Percentiles rank a stretch among this genome's conserved stretches.
phyloP scores from a whole-genome alignment of 2,888 invertebrate genomes.

The Drosophila mettleri region DNA sequence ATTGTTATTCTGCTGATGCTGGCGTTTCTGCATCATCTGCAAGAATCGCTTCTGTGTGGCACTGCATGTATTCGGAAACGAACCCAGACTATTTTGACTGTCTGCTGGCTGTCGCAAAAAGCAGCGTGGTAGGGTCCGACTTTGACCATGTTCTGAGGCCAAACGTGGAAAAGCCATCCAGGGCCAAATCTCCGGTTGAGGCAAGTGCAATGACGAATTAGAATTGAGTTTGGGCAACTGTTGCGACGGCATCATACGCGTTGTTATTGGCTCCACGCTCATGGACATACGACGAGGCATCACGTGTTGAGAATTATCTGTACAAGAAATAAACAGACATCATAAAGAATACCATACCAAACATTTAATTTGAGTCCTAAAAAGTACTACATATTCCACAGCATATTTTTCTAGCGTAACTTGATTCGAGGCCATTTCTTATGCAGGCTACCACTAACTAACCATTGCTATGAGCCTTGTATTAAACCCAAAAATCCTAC shows the following conservation, averaged over 20 bases:
- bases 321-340: not conserved
- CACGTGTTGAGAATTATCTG: conserved; percentile 58
- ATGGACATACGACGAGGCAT: conserved; percentile 78
- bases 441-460: too few species aligned
- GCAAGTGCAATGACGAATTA: conserved; percentile 80
- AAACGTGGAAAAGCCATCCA: conserved; percentile 56
- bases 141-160: conserved; percentile 71
- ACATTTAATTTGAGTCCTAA: too few species aligned
- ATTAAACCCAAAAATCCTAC: too few species aligned
- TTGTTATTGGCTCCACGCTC: conserved; percentile 71
- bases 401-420: too few species aligned
- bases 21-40: conserved; percentile 58
- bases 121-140: conserved; percentile 83
- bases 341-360: not conserved
- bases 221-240: conserved; percentile 80
- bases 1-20: conserved; percentile 66
- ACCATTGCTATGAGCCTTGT: too few species aligned
- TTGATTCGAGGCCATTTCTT: too few species aligned
- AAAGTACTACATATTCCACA: too few species aligned
- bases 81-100: conserved; percentile 71
- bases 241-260: conserved; percentile 10
- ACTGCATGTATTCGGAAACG: conserved; percentile 60
- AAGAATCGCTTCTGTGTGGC: conserved; percentile 62
- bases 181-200: conserved; percentile 70
- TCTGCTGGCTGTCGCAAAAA: conserved; percentile 80